These are phyloP conservation scores for Cynoglossus semilaevis DNA, from an alignment of 2,113 vertebrate genomes.

Conservation along the genomic window DNA sequence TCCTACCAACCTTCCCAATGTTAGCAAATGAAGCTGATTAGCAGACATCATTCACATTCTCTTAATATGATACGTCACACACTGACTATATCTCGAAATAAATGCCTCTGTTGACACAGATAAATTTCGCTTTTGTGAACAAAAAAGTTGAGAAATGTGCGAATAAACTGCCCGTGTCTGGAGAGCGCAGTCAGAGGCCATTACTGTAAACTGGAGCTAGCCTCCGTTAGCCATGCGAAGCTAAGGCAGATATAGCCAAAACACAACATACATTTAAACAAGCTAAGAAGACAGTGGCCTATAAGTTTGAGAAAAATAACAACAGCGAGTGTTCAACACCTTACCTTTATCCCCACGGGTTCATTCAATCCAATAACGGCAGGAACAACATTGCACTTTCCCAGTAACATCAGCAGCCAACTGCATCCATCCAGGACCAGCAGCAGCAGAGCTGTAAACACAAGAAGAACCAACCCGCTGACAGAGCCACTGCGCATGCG, in stretches of 20 bases:
- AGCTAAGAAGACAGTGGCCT: not conserved
- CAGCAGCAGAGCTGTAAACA: constrained; percentile 75
- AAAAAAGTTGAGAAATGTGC: too few species aligned
- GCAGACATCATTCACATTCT: constrained; percentile 23
- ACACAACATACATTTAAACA: constrained; percentile 1
- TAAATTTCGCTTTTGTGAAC: too few species aligned
- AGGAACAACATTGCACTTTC: constrained; percentile 68
- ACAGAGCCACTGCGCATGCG: constrained; percentile 69
- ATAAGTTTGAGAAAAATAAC: not conserved
- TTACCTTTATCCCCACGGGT: constrained; percentile 63
- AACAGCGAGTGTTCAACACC: constrained; percentile 3
- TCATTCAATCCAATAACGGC: constrained; percentile 57
- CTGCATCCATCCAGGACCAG: constrained; percentile 46
- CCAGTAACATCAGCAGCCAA: constrained; percentile 61
- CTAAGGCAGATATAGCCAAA: constrained; percentile 25
- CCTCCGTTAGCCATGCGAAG: constrained; percentile 55
- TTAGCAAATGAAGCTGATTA: constrained; percentile 42
- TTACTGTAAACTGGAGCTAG: constrained; percentile 46
- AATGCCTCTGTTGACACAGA: too few species aligned
- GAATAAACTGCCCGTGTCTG: constrained; percentile 21
- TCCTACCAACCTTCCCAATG: constrained; percentile 26
- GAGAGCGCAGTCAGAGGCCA: constrained; percentile 51
- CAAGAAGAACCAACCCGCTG: constrained; percentile 67
- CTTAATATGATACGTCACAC: not conserved
- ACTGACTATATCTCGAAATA: not conserved